A percentile compares a stretch with the other conserved stretches of the same genome.
These are phyloP conservation scores for Ramazzottius varieornatus DNA, from an alignment of 2,888 invertebrate genomes.

Conservation along the genomic window DNA sequence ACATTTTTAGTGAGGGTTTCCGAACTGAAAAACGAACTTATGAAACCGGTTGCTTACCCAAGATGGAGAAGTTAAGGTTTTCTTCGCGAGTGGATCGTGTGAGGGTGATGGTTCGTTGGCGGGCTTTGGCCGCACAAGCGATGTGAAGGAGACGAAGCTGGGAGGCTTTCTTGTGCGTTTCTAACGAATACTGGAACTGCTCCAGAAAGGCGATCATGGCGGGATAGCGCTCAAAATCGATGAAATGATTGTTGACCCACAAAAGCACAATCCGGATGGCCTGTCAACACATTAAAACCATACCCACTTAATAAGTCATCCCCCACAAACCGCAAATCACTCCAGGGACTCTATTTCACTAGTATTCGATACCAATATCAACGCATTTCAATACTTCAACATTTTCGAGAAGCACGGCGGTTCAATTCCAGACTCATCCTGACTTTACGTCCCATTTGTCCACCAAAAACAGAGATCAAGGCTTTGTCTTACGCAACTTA, in stretches of 20 bases:
- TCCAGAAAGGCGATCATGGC: constrained; percentile 88
- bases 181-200: constrained; percentile 57
- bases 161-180: constrained; percentile 21
- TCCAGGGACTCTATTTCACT: too few relatives aligned
- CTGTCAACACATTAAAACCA: constrained; percentile 23
- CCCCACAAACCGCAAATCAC: neutral
- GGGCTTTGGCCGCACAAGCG: constrained; percentile 85
- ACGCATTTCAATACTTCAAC: neutral
- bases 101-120: constrained; percentile 64
- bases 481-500: too few relatives aligned
- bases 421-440: too few relatives aligned
- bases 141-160: constrained; percentile 51
- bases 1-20: too few relatives aligned
- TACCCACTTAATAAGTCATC: neutral
- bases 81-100: constrained; percentile 78
- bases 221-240: constrained; percentile 82
- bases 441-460: too few relatives aligned
- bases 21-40: too few relatives aligned
- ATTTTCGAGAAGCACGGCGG: neutral
- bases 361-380: too few relatives aligned
- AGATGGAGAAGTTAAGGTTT: constrained; percentile 58
- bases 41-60: too few relatives aligned
- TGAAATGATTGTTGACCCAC: constrained; percentile 97
- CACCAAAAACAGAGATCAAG: too few relatives aligned
- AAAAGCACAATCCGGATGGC: constrained; percentile 80